Evolutionary conservation across 2,113 vertebrate genomes (phyloP).

Genomic region (Symphodus melops): DNA sequence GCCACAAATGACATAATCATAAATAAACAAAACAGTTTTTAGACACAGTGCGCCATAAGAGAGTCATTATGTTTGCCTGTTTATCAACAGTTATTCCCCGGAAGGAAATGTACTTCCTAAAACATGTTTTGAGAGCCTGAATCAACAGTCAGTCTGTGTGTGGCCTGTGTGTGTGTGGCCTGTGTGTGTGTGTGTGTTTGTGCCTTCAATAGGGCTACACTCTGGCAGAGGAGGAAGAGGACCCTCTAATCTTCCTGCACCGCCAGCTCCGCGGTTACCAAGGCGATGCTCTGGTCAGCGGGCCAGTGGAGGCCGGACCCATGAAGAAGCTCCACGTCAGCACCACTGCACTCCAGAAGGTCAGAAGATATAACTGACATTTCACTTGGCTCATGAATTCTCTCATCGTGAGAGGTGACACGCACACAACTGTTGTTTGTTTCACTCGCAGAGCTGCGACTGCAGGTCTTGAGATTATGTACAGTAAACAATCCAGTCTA

Average conservation of each 20-base stretch:
- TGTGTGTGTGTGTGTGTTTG: slow-evolving; percentile 36
- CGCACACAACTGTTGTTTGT: slow-evolving; percentile 20
- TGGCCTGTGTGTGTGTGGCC: slow-evolving; percentile 44
- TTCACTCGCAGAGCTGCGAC: background rate
- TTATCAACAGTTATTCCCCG: slow-evolving; percentile 52
- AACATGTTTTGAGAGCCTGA: slow-evolving; percentile 34
- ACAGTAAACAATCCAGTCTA: slow-evolving; percentile 31
- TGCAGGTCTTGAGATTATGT: slow-evolving; percentile 14
- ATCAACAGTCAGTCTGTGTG: slow-evolving; percentile 47
- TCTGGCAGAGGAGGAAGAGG: slow-evolving; percentile 96
- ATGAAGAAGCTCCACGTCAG: slow-evolving; percentile 99
- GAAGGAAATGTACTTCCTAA: slow-evolving; percentile 53
- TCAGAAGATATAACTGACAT: slow-evolving; percentile 46
- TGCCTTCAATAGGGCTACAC: slow-evolving; percentile 90
- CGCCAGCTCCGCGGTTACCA: slow-evolving; percentile 89
- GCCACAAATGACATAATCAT: slow-evolving; percentile 22
- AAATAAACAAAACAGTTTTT: slow-evolving; percentile 28
- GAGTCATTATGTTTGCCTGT: slow-evolving; percentile 35
- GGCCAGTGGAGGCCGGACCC: slow-evolving; percentile 93
- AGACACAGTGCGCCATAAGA: slow-evolving; percentile 13
- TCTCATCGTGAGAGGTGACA: background rate
- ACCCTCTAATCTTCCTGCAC: slow-evolving; percentile 95
- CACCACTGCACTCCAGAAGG: slow-evolving; percentile 98
- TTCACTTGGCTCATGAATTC: background rate
- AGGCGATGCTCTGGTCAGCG: slow-evolving; percentile 89